Base-by-base conservation (phyloP, 2,113 vertebrate genomes). In the Asarcornis scutulata region DNA sequence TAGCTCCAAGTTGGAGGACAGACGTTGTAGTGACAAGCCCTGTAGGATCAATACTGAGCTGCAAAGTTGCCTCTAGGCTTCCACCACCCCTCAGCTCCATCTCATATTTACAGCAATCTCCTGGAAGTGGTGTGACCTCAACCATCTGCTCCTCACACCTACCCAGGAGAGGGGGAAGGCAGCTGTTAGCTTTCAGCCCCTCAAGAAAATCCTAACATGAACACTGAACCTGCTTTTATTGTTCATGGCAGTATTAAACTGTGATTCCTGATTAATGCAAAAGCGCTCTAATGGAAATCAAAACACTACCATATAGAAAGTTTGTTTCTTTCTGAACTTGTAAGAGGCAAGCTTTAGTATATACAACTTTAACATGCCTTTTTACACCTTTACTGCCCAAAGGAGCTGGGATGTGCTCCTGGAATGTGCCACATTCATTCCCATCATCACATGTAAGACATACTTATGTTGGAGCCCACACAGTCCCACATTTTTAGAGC, bases 131-230 rank as follows among this genome's bases (percentile, higher is more conserved):
- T 23, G 46, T 38, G 36, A 59, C 48, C 40, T 25, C 36, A 11
- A 34, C 50, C 17, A 64, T 72, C 59, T 62, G 29, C 31, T 76
- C 69, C 32, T 84, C 38, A 14, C 29, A 53, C 38, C 14, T 55
- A 2, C 6, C 9, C 17, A 27, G 46, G 29, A 89, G 7, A 68
- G 11, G 9, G 0, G 0, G 26, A 36, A 86, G 9, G 8, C 56
- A 92, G 15, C 22, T 83, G 13, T 6, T 1, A 77, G 62, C 11
- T 86, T 63, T 59, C 46, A 34, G 32, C 27, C 5, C 14, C 8
- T 25, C 52, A 29, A 46, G 21, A 14, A 32, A 15, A 46, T 13
- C 13, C 22, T 59, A 64, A 58, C 32, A 48, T 0, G 1, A 78
- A 7, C 5, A 0, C 1, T 32, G 25, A 52, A 52, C 21, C 52